A percentile compares a stretch with the other conserved stretches of the same genome.
phyloP scores from a whole-genome alignment of 2,888 invertebrate species.

The Agrenia bidenticulata region DNA sequence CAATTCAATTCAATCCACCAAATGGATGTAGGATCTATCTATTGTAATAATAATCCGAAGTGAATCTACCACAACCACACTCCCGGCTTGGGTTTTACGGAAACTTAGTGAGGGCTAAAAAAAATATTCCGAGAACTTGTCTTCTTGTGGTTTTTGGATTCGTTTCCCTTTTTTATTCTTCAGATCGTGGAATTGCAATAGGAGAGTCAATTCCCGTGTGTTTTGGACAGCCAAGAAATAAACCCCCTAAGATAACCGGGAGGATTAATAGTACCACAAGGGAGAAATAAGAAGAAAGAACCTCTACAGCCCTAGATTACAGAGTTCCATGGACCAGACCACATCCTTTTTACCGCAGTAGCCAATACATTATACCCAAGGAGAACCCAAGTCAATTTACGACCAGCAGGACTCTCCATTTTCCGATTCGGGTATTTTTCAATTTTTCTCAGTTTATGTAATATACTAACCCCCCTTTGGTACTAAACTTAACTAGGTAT shows the following conservation, averaged over 20 bases:
- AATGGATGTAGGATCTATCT: slow-evolving; percentile 16
- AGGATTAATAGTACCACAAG: slow-evolving; percentile 1
- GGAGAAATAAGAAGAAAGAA: background rate
- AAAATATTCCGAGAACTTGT: background rate
- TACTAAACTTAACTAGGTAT: too few relatives aligned
- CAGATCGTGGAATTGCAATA: background rate
- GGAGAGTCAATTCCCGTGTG: slow-evolving; percentile 1
- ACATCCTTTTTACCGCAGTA: too few relatives aligned
- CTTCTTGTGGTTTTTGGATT: background rate
- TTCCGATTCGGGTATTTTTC: slow-evolving; percentile 5
- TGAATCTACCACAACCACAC: background rate
- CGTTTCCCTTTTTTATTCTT: slow-evolving; percentile 1
- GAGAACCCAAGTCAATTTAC: slow-evolving; percentile 2
- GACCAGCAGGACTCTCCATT: background rate
- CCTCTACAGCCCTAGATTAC: too few relatives aligned
- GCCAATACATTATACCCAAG: background rate
- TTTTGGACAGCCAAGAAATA: slow-evolving; percentile 2
- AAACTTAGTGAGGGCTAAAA: slow-evolving; percentile 1
- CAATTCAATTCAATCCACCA: slow-evolving; percentile 18
- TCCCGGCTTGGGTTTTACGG: too few relatives aligned
- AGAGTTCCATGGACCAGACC: too few relatives aligned
- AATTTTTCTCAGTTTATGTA: background rate
- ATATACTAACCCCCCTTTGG: background rate
- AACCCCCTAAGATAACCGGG: slow-evolving; percentile 8
- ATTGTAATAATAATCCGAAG: slow-evolving; percentile 20